Base-by-base conservation (phyloP, 1,140 invertebrate species). In the Sycobia sp. region DNA sequence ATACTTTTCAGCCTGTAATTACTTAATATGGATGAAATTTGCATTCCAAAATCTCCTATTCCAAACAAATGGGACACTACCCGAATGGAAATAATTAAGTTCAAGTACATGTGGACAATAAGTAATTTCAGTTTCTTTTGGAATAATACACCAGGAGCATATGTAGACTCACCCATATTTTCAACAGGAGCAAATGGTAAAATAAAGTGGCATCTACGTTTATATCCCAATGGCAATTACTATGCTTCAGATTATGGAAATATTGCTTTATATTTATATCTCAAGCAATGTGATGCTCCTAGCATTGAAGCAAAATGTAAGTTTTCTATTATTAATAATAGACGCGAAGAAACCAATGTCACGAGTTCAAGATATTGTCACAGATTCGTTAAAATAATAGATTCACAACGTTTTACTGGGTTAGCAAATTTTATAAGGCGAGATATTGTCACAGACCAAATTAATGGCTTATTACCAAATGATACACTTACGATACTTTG, bases 241-340 rank as follows among this genome's bases (percentile, higher is more conserved):
- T 59, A 59, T n/a, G 23, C 46, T 13, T 50, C 57, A 0, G 57
- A 59, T 13, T 59, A 50, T 25, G 46, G 57, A 7, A 49, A 59
- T 13, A 50, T 99, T 73, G 98, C 96, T 60, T 87, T 99, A 72
- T 99, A 99, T 86, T 88, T 99, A 78, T 88, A 99, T 74, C 90
- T 99, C 84, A 96, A 99, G 75, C 96, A 95, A 64, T 99, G 96
- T 87, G 98, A 98, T 84, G 99, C 99, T 88, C 95, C 92, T 74
- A 97, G 99, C 90, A 97, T 99, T 71, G 87, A 96, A 81, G 97
- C 97, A 73, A 99, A 99, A 87, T 99, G 99, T 85, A 99, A 99
- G 88, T 99, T 99, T 86, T 98, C 96, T 78, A 99, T 99, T 87
- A 88, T 99, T 80, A 99, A 99, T 86, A 95, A 96, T 73, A 98